Evolutionary conservation across 2,113 vertebrate genomes (phyloP).

Genomic region (Sapayoa aenigma): DNA sequence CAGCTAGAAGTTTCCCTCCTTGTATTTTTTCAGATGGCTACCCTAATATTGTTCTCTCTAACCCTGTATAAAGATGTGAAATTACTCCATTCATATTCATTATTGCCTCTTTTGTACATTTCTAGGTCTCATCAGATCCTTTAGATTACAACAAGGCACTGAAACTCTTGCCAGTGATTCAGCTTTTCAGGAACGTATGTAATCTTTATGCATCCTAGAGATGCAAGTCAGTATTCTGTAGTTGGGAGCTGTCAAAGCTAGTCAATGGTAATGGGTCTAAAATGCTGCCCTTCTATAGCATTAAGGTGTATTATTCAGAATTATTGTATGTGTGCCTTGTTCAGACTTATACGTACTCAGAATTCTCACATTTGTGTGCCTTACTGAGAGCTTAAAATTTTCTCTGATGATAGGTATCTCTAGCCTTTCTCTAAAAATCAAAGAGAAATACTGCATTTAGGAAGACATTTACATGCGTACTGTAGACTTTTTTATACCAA

Average conservation of each 20-base stretch:
- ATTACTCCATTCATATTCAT: background rate
- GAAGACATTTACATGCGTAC: background rate
- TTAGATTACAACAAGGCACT: background rate
- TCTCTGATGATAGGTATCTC: background rate
- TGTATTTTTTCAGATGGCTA: background rate
- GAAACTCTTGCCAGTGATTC: background rate
- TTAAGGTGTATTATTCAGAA: background rate
- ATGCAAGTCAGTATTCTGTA: background rate
- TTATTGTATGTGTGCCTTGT: background rate
- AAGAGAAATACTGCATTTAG: background rate
- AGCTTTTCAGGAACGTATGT: background rate
- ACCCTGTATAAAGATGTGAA: background rate
- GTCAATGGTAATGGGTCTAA: background rate
- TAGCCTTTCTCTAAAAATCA: background rate
- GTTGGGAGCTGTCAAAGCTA: background rate
- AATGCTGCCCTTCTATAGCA: background rate
- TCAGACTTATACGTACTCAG: background rate
- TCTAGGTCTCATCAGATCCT: background rate
- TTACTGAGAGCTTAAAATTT: background rate
- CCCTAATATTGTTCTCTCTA: background rate
- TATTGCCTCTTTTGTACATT: background rate
- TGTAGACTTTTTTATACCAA: background rate
- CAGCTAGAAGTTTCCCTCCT: background rate
- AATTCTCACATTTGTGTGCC: background rate
- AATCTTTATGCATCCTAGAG: background rate